These are phyloP conservation scores for Orientallactaga bullata DNA, from an alignment of 2,113 vertebrate genomes.

Conservation along the genomic window DNA sequence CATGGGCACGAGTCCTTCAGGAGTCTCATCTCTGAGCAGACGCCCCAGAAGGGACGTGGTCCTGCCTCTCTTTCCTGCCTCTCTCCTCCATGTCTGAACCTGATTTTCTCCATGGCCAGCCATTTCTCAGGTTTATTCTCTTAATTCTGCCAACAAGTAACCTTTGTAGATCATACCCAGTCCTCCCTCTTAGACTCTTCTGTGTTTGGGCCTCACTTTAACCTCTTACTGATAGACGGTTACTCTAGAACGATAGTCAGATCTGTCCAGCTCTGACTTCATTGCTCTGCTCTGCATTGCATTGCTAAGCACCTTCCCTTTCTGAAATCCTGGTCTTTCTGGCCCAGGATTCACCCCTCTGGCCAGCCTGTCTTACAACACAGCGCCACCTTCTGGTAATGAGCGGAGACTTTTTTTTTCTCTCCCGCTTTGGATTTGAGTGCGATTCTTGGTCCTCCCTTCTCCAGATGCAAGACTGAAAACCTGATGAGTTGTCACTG, in stretches of 20 bases:
- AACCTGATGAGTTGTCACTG: conserved; percentile 19
- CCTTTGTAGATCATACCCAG: no score
- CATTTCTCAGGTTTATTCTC: neutral
- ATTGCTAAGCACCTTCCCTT: neutral
- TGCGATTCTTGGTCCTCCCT: conserved; percentile 64
- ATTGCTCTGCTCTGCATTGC: neutral
- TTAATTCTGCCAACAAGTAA: neutral
- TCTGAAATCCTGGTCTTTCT: neutral
- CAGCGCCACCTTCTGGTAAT: conserved; percentile 88
- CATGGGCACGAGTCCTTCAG: neutral
- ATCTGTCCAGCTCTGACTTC: neutral
- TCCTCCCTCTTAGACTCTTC: neutral
- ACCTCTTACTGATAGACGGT: neutral
- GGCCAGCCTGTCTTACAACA: conserved; percentile 80
- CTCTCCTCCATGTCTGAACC: neutral
- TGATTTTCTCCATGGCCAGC: neutral
- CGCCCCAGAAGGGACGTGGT: neutral
- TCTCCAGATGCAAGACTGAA: conserved; percentile 63
- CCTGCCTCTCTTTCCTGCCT: neutral
- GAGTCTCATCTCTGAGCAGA: neutral
- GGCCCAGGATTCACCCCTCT: conserved; percentile 28
- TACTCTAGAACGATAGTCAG: neutral
- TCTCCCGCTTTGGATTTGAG: neutral
- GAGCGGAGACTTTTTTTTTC: conserved; percentile 42
- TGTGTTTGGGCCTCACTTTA: conserved; percentile 14